These are phyloP conservation scores for Petrocephalus microphthalmus DNA, from an alignment of 2,113 vertebrate genomes.

Conservation along the genomic window DNA sequence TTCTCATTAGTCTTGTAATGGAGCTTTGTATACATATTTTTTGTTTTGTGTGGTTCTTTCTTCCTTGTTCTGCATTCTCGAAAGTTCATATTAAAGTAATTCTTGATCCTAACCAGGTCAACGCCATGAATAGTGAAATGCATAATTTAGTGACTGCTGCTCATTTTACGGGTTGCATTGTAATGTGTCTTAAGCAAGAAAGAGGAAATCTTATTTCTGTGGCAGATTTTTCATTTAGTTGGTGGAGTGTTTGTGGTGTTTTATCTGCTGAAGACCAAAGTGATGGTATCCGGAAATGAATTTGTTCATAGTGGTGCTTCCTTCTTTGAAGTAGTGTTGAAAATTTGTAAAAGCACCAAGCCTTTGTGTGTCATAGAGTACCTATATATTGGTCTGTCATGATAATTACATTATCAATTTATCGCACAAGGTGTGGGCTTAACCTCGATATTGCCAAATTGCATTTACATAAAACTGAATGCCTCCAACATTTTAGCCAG, in stretches of 20 bases:
- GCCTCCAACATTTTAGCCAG: neutral
- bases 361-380: neutral
- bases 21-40: neutral
- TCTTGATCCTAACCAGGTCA: neutral
- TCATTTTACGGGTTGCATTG: slow-evolving; percentile 40
- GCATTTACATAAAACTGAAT: neutral
- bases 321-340: neutral
- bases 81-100: neutral
- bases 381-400: neutral
- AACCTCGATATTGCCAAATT: neutral
- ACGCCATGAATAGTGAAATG: slow-evolving; percentile 18
- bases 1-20: too few species aligned
- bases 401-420: neutral
- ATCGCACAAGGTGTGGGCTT: neutral
- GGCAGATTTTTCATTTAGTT: neutral
- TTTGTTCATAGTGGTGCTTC: neutral
- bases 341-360: neutral
- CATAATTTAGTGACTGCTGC: slow-evolving; percentile 50
- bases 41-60: neutral
- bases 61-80: neutral
- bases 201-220: neutral
- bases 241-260: neutral
- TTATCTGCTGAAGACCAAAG: neutral
- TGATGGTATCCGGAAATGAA: neutral
- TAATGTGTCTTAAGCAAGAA: neutral